phyloP scores from a whole-genome alignment of 2,113 vertebrate genomes.

The Neolamprologus fasciatus region DNA sequence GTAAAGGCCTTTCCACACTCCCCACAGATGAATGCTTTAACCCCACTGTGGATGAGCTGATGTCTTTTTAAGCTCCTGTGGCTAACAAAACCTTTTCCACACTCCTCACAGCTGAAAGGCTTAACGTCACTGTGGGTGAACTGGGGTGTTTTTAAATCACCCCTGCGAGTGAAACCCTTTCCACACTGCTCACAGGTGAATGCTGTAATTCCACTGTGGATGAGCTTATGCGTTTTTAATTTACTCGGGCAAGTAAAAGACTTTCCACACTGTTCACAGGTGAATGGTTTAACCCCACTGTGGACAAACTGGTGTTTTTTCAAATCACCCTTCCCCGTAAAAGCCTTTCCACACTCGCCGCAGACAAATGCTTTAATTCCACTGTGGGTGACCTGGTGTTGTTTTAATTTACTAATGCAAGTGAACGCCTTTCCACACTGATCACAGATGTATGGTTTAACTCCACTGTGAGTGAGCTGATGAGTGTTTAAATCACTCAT shows the following conservation, averaged over 20 bases:
- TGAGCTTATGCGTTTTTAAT: too few species aligned
- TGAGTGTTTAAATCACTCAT: background rate
- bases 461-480: background rate
- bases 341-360: background rate
- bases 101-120: background rate
- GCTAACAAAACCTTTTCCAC: background rate
- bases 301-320: background rate
- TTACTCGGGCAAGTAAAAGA: too few species aligned
- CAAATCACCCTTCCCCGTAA: background rate
- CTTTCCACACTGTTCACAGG: background rate
- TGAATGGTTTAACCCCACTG: background rate
- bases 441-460: background rate
- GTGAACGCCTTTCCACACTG: background rate
- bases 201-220: background rate
- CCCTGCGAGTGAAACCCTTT: background rate
- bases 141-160: background rate
- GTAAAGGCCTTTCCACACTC: background rate
- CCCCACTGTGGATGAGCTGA: background rate
- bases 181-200: background rate
- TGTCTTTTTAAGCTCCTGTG: background rate
- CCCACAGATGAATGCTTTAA: background rate
- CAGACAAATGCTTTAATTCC: background rate
- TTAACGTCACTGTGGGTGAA: background rate
- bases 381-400: background rate
- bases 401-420: background rate